Conservation (phyloP, 2,797 vertebrate species). For the Xiphorhynchus erythropygius region DNA sequence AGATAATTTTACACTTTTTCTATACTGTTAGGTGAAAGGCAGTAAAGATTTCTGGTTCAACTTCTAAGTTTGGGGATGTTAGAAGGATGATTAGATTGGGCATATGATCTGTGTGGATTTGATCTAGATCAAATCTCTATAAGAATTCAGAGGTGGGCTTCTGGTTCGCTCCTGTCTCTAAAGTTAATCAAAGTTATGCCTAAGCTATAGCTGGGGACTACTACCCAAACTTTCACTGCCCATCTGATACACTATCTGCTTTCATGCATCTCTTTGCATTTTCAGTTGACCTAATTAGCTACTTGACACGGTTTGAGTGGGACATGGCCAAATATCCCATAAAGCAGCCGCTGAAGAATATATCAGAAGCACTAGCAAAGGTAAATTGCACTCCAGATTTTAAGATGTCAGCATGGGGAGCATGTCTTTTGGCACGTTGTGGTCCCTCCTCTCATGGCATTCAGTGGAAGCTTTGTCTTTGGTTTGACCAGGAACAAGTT, state of each 20-base stretch:
- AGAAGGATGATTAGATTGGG: not conserved
- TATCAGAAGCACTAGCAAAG: slow-evolving; percentile 89
- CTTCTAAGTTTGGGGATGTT: not conserved
- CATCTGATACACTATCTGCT: not conserved
- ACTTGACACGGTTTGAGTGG: slow-evolving; percentile 92
- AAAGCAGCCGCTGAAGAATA: slow-evolving; percentile 84
- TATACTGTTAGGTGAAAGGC: not conserved
- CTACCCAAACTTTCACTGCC: not conserved
- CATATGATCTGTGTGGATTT: not conserved
- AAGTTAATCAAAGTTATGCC: not conserved
- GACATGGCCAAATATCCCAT: slow-evolving; percentile 94
- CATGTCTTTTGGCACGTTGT: not conserved
- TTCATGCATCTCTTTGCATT: slow-evolving; percentile 53
- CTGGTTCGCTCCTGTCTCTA: not conserved
- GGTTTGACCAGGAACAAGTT: not conserved
- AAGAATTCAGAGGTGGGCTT: not conserved
- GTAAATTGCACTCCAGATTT: slow-evolving; percentile 65
- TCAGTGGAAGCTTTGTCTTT: not conserved
- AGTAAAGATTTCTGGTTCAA: not conserved
- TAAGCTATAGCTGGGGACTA: not conserved
- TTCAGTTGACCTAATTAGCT: slow-evolving; percentile 88
- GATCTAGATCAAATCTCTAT: not conserved
- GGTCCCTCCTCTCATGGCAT: not conserved
- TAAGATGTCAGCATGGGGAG: not conserved
- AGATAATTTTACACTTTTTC: not conserved